These are phyloP conservation scores for Oriolus oriolus DNA, from an alignment of 2,113 vertebrate species.

Conservation along the genomic window DNA sequence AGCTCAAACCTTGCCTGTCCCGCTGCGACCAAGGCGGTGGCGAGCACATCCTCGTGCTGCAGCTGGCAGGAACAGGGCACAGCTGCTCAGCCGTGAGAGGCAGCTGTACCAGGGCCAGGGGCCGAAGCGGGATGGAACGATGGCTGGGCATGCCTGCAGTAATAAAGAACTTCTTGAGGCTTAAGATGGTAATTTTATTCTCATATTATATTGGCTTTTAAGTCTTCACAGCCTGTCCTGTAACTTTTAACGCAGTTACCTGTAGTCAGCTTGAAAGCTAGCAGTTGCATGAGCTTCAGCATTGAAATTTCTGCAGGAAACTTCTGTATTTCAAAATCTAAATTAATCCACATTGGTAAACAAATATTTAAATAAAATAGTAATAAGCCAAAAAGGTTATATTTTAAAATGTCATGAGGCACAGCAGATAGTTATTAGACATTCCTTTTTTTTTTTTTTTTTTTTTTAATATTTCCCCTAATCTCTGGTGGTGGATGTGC, in stretches of 20 bases:
- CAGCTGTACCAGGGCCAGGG: fast-evolving
- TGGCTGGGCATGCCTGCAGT: not conserved
- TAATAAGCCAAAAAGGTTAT: not conserved
- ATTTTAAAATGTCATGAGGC: not conserved
- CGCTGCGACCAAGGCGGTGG: fast-evolving
- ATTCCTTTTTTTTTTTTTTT: not conserved
- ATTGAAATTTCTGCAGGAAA: not conserved
- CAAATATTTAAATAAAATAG: not conserved
- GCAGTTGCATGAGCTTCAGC: not conserved
- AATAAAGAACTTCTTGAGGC: not conserved
- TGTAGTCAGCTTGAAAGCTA: not conserved
- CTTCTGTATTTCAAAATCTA: not conserved
- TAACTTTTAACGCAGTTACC: not conserved
- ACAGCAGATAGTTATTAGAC: not conserved
- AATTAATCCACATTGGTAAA: not conserved
- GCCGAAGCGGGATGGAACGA: too few species aligned
- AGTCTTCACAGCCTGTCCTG: not conserved
- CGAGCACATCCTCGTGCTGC: not conserved
- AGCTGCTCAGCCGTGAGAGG: not conserved
- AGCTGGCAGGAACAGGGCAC: not conserved
- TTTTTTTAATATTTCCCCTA: not conserved
- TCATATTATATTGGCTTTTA: not conserved
- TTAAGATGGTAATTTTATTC: not conserved
- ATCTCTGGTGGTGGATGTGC: not conserved
- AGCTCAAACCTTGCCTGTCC: not conserved